Conservation (phyloP, 2,888 invertebrate genomes). For the Pterobdella sp. region DNA sequence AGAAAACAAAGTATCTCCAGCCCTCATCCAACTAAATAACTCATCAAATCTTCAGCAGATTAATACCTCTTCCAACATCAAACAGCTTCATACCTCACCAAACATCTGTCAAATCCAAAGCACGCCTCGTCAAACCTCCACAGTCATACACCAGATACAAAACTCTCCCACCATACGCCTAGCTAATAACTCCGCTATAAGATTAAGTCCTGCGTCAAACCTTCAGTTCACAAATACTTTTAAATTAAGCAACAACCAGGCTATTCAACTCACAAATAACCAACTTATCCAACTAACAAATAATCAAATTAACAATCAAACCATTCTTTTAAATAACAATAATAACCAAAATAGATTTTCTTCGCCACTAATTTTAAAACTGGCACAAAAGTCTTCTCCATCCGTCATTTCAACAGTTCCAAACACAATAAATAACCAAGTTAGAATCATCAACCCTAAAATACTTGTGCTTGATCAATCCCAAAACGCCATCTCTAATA, state of each 20-base stretch:
- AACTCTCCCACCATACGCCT: not conserved
- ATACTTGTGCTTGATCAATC: not conserved
- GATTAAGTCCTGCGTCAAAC: not conserved
- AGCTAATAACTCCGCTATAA: not conserved
- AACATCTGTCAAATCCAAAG: not conserved
- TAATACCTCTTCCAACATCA: not conserved
- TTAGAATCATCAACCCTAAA: not conserved
- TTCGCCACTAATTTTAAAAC: constrained; percentile 3
- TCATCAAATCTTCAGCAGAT: not conserved
- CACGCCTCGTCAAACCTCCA: not conserved
- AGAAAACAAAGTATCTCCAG: not conserved
- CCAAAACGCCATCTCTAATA: not conserved
- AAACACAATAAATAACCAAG: not conserved
- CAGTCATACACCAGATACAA: not conserved
- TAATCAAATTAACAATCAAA: not conserved
- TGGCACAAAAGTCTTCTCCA: not conserved
- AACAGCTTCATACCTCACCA: not conserved
- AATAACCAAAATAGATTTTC: not conserved
- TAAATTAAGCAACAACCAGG: constrained; percentile 3
- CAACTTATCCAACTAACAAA: constrained; percentile 1
- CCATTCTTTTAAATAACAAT: not conserved
- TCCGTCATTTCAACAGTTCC: not conserved
- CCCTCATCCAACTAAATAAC: constrained; percentile 7
- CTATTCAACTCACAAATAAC: not conserved
- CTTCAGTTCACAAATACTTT: not conserved